Evolutionary conservation across 2,113 vertebrate genomes (phyloP).

Genomic region (Fregata magnificens): DNA sequence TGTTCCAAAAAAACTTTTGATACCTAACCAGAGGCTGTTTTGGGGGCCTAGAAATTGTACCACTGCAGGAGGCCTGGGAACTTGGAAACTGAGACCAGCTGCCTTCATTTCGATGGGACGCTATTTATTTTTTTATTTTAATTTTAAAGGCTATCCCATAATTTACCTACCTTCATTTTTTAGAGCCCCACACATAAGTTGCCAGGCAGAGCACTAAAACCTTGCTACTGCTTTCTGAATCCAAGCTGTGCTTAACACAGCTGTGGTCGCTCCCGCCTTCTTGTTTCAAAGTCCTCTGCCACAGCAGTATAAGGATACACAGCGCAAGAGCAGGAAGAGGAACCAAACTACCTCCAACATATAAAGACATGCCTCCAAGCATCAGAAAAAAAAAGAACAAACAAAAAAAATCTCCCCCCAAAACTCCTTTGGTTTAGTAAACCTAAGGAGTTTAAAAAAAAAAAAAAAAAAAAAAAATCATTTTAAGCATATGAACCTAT

Average conservation of each 20-base stretch:
- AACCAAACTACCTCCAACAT: neutral
- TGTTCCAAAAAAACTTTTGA: neutral
- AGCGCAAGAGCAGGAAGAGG: neutral
- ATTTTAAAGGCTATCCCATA: neutral
- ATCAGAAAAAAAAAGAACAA: neutral
- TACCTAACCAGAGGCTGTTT: neutral
- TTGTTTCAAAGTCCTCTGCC: no score
- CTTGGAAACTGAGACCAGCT: neutral
- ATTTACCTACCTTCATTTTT: neutral
- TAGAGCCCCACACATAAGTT: neutral
- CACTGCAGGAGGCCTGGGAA: neutral
- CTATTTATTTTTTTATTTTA: neutral
- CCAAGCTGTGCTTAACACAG: neutral
- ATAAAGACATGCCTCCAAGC: neutral
- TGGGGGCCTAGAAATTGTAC: neutral
- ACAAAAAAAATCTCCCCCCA: accelerated
- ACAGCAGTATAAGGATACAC: neutral
- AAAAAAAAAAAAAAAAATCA: no score
- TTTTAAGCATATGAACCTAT: neutral
- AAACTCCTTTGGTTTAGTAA: accelerated
- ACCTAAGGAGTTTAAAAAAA: neutral
- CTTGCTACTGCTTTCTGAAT: neutral
- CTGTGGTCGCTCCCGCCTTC: neutral
- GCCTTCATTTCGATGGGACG: neutral
- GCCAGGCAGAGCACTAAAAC: neutral